Base-by-base conservation (phyloP, 2,113 vertebrate genomes). In the Oceanodroma tethys region DNA sequence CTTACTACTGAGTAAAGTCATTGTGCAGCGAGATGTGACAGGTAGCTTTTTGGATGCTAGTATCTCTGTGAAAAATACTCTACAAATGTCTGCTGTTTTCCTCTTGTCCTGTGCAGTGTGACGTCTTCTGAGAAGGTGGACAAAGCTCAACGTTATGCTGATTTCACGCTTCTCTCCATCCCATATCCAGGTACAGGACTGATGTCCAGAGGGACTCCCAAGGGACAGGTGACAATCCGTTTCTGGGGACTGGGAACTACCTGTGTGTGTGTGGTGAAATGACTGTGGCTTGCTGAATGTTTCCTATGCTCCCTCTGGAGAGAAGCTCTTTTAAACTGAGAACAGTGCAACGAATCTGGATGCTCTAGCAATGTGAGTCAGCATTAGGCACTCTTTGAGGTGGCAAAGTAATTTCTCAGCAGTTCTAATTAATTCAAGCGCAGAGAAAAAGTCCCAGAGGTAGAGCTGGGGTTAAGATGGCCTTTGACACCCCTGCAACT, bases 121-220 rank as follows among this genome's bases (percentile, higher is more conserved):
- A 99, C 99, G 0, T 99, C 99, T 72, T 99, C 99, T 16, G 99
- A 99, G 97, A 99, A 99, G 95, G 99, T 99, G 97, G 99, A 99
- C 98, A 99, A 99, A 98, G 99, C 99, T 81, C 99, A 99, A 98
- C 99, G 99, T 94, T 99, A 99, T 22, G 99, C 99, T 95, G 99
- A 99, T 98, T 99, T 99, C 98, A 99, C 99, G 1, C 98, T 99
- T 95, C 98, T 99, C 92, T 99, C 99, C 96, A 98, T 99, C 98
- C 99, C 99, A 88, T 99, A 99, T 81, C 99, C 99, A 99, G 99
- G 99, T 99, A 98, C 83, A 96, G 94, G 79, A 87, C 79, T 94
- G 88, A 68, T 94, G 74, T 94, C 94, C 78, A 90, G 86, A 86
- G 89, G 89, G 80, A 87, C 59, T 94, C 67, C 67, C 70, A 82